Evolutionary conservation across 2,113 vertebrate species (phyloP).

Genomic region (Nettapus auritus): DNA sequence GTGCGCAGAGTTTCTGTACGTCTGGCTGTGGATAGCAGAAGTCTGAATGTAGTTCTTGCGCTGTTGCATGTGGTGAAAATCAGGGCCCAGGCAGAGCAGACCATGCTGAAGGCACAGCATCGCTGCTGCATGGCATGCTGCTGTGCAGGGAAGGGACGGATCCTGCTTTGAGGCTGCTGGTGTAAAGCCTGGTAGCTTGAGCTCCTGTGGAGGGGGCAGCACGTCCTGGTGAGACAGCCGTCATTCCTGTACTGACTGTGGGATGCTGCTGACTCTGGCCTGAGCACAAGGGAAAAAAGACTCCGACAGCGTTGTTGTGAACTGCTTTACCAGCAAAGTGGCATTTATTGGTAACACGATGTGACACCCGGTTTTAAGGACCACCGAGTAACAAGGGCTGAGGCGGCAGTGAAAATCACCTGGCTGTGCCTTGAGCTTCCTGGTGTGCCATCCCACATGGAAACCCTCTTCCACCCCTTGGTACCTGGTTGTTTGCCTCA

Average conservation of each 20-base stretch:
- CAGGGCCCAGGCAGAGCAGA: fast-evolving
- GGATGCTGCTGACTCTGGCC: neutral
- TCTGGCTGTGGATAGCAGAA: neutral
- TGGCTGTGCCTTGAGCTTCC: neutral
- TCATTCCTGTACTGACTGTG: neutral
- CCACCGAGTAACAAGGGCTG: neutral
- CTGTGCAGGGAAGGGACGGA: neutral
- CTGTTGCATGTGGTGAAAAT: neutral
- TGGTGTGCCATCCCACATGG: fast-evolving
- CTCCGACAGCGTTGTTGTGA: neutral
- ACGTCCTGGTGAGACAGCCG: neutral
- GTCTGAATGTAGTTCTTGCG: neutral
- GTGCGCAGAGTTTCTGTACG: neutral
- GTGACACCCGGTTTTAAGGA: neutral
- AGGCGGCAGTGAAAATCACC: neutral
- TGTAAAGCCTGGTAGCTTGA: neutral
- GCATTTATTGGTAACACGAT: neutral
- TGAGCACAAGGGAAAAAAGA: neutral
- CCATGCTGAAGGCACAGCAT: neutral
- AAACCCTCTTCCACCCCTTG: neutral
- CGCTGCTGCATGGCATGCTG: neutral
- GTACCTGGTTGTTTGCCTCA: neutral
- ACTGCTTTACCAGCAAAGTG: neutral
- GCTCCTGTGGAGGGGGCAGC: neutral
- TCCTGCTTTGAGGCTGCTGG: neutral